phyloP scores from a whole-genome alignment of 2,797 vertebrate species.

The Numenius phaeopus region DNA sequence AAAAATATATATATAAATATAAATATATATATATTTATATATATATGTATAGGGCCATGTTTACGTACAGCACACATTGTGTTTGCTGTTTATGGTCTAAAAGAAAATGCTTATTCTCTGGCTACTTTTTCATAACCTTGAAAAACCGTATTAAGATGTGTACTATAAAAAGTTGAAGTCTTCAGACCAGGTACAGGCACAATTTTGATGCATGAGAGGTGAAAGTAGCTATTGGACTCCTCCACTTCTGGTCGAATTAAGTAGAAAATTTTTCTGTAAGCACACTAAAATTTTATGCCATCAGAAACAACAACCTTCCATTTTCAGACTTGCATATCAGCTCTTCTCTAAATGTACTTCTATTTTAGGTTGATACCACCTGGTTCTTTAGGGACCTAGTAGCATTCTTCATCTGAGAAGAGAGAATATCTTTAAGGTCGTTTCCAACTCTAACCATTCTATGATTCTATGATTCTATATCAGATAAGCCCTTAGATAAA shows the following conservation, averaged over 20 bases:
- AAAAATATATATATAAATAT: fast-evolving
- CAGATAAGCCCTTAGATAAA: not conserved
- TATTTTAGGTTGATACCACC: not conserved
- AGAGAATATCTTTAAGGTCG: not conserved
- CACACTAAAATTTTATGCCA: not conserved
- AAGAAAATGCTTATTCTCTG: not conserved
- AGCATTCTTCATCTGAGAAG: not conserved
- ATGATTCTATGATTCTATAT: too few species aligned
- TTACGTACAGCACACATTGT: fast-evolving
- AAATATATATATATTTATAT: not conserved
- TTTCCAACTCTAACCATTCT: too few species aligned
- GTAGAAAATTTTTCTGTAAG: not conserved
- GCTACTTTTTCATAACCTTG: not conserved
- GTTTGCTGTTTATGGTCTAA: not conserved
- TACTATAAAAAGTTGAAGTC: not conserved
- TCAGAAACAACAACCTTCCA: not conserved
- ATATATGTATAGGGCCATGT: fast-evolving
- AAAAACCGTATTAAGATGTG: not conserved
- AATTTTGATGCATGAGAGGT: not conserved
- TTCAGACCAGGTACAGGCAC: not conserved
- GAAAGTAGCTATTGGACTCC: not conserved
- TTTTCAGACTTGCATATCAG: not conserved
- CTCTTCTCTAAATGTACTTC: not conserved
- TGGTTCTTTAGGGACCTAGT: not conserved
- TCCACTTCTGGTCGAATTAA: not conserved